Evolutionary conservation across 2,797 vertebrate genomes (phyloP), one percentile per base, ranked within the genome.

Genomic region (Phoebastria nigripes): DNA sequence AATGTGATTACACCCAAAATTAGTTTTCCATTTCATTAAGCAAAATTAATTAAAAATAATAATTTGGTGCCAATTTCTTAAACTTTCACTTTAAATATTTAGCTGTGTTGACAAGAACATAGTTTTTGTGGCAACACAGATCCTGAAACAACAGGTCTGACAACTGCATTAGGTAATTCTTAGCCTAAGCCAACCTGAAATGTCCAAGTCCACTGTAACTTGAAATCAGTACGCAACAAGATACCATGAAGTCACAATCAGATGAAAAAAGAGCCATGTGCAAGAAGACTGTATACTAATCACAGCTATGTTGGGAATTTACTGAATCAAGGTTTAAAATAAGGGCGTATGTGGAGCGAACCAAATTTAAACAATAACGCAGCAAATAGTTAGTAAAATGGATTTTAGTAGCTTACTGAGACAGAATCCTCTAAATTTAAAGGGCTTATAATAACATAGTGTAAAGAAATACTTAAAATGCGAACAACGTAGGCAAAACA

Each of bases 331-430:
- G 37, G 7, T 59, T 63, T 83, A 88, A 88, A 93, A 58, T 10
- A 51, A 81, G 35, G 33, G n/a, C 2, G 3, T 55, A 55, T 3
- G 6, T 47, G 6, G 22, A 86, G 31, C 0, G 0, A 77, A 73
- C 4, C 6, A 59, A 63, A 83, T 71, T 54, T 37, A 62, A 80
- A 58, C 5, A 79, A n/a, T 8, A 78, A 55, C 5, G 1, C 31
- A 54, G 24, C 5, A 81, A 62, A 87, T 41, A 31, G 2, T 8
- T 13, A n/a, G 20, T 52, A 73, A 83, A 74, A 84, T 35, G 6
- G 24, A 63, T 74, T 81, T 86, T 51, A 18, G 8, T 51, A 37
- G 6, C n/a, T 33, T 71, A 67, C 5, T 47, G 21, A 78, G 28
- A 47, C 1, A 33, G 55, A 87, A 83, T 11, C 19, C 9, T 62